Evolutionary conservation across 2,797 vertebrate species (phyloP).

Genomic region (Hypotaenidia okinawae): DNA sequence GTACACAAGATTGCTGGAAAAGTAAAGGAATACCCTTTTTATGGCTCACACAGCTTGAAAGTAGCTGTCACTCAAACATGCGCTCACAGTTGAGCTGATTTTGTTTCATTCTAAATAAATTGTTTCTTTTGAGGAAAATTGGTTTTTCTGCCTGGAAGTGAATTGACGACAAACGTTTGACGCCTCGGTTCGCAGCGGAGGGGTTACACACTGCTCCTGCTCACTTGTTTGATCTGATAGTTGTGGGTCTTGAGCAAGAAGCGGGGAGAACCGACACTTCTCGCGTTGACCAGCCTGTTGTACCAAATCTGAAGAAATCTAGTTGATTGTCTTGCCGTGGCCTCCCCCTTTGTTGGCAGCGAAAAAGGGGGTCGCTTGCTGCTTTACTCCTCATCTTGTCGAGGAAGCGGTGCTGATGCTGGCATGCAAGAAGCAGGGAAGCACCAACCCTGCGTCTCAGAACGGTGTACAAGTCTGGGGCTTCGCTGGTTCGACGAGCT

Average conservation of each 20-base stretch:
- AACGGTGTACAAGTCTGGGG: conserved; percentile 75
- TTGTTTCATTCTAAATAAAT: conserved; percentile 99
- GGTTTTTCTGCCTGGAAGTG: conserved; percentile 97
- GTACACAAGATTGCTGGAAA: conserved; percentile 98
- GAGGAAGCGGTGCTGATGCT: conserved; percentile 78
- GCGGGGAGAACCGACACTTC: conserved; percentile 75
- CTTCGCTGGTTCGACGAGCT: conserved; percentile 81
- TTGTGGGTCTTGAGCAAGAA: conserved; percentile 79
- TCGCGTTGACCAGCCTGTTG: conserved; percentile 83
- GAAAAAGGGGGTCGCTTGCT: conserved; percentile 76
- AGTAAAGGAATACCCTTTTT: conserved; percentile 90
- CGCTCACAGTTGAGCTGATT: conserved; percentile 92
- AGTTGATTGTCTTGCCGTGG: conserved; percentile 70
- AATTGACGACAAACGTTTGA: conserved; percentile 90
- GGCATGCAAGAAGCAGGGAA: conserved; percentile 79
- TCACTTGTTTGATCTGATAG: conserved; percentile 60
- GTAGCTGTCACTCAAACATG: conserved; percentile 94
- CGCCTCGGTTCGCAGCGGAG: conserved; percentile 77
- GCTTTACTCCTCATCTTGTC: conserved; percentile 77
- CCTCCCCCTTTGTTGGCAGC: conserved; percentile 66
- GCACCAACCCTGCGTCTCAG: conserved; percentile 71
- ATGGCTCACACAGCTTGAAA: conserved; percentile 91
- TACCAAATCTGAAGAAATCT: conserved; percentile 81
- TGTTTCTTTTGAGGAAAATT: conserved; percentile 98
- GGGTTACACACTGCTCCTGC: conserved; percentile 76